Conservation (phyloP, 2,113 vertebrate species). For the Hyperoodon ampullatus region DNA sequence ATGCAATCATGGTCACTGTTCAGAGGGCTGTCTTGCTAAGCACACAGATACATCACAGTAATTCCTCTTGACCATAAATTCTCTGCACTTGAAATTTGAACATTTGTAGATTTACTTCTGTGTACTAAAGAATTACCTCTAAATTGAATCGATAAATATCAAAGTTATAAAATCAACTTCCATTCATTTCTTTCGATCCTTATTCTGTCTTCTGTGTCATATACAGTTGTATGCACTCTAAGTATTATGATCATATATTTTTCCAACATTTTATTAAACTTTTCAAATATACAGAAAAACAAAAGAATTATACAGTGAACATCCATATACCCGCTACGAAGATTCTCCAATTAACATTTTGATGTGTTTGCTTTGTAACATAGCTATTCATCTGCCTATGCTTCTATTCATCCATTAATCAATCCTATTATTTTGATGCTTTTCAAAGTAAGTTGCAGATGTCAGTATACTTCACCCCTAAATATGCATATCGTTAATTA, state of each 20-base stretch:
- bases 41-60: not conserved
- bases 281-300: not conserved
- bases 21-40: not conserved
- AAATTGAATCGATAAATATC: not conserved
- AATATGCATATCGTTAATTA: not conserved
- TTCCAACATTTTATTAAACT: not conserved
- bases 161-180: not conserved
- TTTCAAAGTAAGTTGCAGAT: conserved; percentile 15
- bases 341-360: not conserved
- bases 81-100: not conserved
- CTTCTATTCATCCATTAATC: not conserved
- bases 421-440: not conserved
- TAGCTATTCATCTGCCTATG: not conserved
- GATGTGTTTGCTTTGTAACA: not conserved
- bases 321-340: not conserved
- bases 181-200: not conserved
- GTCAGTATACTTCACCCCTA: not conserved
- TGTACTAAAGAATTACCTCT: not conserved
- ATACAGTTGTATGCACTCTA: not conserved
- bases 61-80: not conserved
- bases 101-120: not conserved
- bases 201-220: not conserved
- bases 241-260: not conserved
- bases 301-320: not conserved
- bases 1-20: not conserved